Conservation (phyloP, 2,113 vertebrate species). For the Philantomba maxwellii region DNA sequence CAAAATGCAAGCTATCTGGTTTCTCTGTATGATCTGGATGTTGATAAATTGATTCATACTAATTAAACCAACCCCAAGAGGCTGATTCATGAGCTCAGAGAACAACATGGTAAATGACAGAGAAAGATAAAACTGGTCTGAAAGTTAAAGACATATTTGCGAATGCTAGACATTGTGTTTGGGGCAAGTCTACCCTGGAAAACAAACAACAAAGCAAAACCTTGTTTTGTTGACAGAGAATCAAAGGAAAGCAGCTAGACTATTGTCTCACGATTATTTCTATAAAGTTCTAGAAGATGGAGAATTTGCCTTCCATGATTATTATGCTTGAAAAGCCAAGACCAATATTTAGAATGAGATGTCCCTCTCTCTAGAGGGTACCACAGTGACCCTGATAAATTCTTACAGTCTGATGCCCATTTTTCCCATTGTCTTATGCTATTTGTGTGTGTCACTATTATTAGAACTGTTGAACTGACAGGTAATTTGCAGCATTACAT, state of each 20-base stretch:
- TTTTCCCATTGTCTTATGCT: background rate
- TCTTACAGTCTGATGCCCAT: background rate
- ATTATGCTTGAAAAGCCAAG: background rate
- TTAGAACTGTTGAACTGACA: background rate
- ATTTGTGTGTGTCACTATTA: background rate
- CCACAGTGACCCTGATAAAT: background rate
- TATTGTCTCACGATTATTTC: background rate
- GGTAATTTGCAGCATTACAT: background rate
- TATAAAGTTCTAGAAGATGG: background rate
- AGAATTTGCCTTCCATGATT: background rate
- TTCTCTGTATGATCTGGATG: background rate
- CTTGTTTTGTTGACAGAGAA: background rate
- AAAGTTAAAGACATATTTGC: background rate
- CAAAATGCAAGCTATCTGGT: background rate
- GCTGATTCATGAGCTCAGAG: background rate
- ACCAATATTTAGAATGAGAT: background rate
- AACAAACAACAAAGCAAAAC: background rate
- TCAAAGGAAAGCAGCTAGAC: background rate
- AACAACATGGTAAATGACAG: background rate
- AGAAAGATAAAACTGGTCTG: background rate
- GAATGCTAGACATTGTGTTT: background rate
- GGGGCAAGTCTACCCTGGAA: background rate
- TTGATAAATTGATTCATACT: background rate
- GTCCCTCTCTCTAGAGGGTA: background rate
- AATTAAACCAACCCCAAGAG: background rate